Base-by-base conservation (phyloP, 2,888 invertebrate species). In the Pristionchus exspectatus region DNA sequence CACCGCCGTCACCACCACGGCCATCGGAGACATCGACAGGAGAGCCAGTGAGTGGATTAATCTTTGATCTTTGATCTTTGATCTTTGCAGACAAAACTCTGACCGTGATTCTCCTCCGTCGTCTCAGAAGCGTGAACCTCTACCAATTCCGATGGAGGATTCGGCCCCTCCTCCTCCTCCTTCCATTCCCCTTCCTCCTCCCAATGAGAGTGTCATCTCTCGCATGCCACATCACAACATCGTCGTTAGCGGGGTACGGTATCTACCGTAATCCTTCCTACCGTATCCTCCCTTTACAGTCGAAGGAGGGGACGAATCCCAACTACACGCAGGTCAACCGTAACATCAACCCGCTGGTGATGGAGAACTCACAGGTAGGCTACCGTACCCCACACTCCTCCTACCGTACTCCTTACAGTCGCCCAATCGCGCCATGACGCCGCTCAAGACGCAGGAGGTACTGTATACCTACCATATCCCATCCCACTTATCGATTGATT, bases 331-430 rank as follows among this genome's bases (percentile, higher is more conserved):
- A 81, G 27, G 81, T 81, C 27, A 81, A 81, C 27, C 81, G 81
- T 27, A 50, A 24, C 27, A 81, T 81, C 54, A 81, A 27, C n/a
- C 81, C 81, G 14, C 24, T 81, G 27, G 54, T 81, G 54, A 44
- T 27, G 81, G 81, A 81, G 81, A 81, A 81, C 54, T 50, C 81
- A n/a, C 5, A 10, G 3, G 81, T 81, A 21, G 21, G 27, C 50
- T 54, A 50, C 50, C 21, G 81, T 77, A 77, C 18, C 44, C 0
- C n/a, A 27, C 14, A 72, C 10, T 33, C 24, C 24, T 3, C 24
- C n/a, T 81, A 81, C 81, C 81, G 81, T 81, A 81, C n/a, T 14
- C 81, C n/a, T 72, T 81, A 24, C 81, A 81, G 81, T 81, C 81
- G 24, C 81, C 81, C 18, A 81, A 81, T 18, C 81, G 81, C 21